A percentile compares a stretch with the other conserved stretches of the same genome.
phyloP scores from a whole-genome alignment of 2,888 invertebrate species.

The Pecten maximus region DNA sequence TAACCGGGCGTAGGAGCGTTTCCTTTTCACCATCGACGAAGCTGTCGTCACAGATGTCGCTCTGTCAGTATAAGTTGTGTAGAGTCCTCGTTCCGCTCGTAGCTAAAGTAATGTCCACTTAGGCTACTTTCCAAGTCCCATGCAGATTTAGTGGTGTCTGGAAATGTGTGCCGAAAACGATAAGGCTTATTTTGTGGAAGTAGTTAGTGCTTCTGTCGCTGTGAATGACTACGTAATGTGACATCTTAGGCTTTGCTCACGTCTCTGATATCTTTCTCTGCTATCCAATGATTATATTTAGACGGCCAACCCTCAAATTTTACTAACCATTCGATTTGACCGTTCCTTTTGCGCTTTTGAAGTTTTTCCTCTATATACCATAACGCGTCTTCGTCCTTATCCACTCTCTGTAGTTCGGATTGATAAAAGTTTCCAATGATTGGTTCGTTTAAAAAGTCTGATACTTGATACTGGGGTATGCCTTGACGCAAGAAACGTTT shows the following conservation, averaged over 20 bases:
- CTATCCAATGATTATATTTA: conserved; percentile 46
- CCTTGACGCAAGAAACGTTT: too few relatives aligned
- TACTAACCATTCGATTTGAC: conserved; percentile 38
- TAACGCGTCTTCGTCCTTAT: too few relatives aligned
- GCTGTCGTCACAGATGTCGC: not conserved
- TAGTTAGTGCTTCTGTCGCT: too few relatives aligned
- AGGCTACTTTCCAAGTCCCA: not conserved
- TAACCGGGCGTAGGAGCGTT: conserved; percentile 8
- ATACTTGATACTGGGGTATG: too few relatives aligned
- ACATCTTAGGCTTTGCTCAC: conserved; percentile 23
- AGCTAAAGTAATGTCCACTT: not conserved
- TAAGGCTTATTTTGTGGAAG: not conserved
- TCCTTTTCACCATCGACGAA: not conserved
- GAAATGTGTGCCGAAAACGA: not conserved
- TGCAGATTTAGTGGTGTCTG: not conserved
- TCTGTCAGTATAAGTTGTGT: conserved; percentile 1
- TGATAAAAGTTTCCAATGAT: too few relatives aligned
- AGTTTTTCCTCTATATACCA: too few relatives aligned
- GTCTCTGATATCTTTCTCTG: conserved; percentile 38
- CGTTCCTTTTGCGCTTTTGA: too few relatives aligned
- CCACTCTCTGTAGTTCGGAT: too few relatives aligned
- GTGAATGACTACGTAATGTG: conserved; percentile 38
- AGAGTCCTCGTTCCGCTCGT: not conserved
- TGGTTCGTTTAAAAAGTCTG: too few relatives aligned
- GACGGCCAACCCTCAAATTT: conserved; percentile 44